Base-by-base conservation (phyloP, 2,113 vertebrate species). In the Lycaon pictus region DNA sequence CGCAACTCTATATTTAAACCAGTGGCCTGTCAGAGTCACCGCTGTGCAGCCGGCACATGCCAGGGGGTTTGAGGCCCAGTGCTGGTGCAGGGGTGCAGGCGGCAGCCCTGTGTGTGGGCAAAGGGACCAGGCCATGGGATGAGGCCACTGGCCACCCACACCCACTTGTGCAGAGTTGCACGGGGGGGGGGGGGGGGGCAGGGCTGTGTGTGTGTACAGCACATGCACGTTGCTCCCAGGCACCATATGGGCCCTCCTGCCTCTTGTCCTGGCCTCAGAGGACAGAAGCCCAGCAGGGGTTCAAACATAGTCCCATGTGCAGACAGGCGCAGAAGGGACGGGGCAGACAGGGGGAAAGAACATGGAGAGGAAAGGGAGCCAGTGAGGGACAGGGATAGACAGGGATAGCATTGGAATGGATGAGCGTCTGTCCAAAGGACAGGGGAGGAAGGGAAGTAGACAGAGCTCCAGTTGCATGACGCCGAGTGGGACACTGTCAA, bases 1-100 rank as follows among this genome's bases (percentile, higher is more conserved):
- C 32, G 60, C 76, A 93, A 37, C 96, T 98, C 98, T 98, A 98
- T 98, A 98, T 98, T 98, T 98, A 98, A 98, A 97, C 96, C 90
- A 48, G 58, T 43, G 97, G 97, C 88, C 93, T 98, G 98, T 98
- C 97, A 98, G 96, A 97, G 96, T 72, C 84, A 43, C 93, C 27
- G 96, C 0, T 74, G 84, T 6, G 35, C 79, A 0, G 29, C 69
- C 69, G 12, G 96, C 91, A 93, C 96, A 82, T 32, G 56, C 77
- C 86, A 56, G 95, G 7, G 0, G 84, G 48, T 81, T 92, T 96
- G 97, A 94, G 95, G 93, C 92, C 90, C 92, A 0, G 81, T 9
- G 60, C 60, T 2, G 32, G 55, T 12, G n/a, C 19, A 23, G 95
- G 85, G 94, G 53, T 72, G 85, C 86, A 63, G 69, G 51, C 9